Conservation (phyloP, 2,797 vertebrate species). For the Mormyrops boulengeri region DNA sequence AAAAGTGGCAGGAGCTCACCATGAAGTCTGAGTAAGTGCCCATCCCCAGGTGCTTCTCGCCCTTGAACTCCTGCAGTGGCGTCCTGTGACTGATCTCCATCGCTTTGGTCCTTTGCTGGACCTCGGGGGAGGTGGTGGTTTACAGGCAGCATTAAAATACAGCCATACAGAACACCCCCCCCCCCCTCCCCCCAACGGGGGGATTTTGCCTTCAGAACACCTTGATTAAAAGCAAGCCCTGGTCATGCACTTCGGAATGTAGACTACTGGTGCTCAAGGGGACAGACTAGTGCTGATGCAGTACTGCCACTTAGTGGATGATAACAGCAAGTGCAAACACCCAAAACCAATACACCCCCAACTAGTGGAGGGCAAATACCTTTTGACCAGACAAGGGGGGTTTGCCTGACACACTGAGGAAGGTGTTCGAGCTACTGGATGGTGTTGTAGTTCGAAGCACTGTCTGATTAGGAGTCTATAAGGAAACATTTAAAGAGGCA, state of each 20-base stretch:
- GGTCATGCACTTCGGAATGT: background rate
- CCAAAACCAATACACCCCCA: background rate
- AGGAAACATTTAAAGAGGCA: background rate
- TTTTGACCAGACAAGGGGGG: slow-evolving; percentile 36
- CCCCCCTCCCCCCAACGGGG: background rate
- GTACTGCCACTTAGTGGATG: slow-evolving; percentile 14
- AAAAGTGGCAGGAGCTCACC: slow-evolving; percentile 28
- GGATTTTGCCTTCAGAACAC: background rate
- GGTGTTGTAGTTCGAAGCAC: slow-evolving; percentile 22
- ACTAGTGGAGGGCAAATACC: slow-evolving; percentile 18
- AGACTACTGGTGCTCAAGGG: background rate
- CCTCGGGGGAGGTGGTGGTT: background rate
- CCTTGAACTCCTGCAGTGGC: slow-evolving; percentile 41
- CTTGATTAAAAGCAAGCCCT: background rate
- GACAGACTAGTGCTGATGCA: background rate
- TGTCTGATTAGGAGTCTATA: slow-evolving; percentile 30
- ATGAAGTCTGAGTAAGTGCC: slow-evolving; percentile 41
- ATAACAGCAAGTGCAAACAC: background rate
- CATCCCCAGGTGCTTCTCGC: slow-evolving; percentile 26
- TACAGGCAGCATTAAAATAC: background rate
- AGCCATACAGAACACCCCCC: background rate
- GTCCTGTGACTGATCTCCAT: slow-evolving; percentile 23
- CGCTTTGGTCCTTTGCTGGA: slow-evolving; percentile 28
- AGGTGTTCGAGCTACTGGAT: slow-evolving; percentile 30
- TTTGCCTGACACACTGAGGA: slow-evolving; percentile 38